Evolutionary conservation across 2,888 invertebrate genomes (phyloP), one percentile per base, ranked within the genome.

Genomic region (Marronus borbonicus): DNA sequence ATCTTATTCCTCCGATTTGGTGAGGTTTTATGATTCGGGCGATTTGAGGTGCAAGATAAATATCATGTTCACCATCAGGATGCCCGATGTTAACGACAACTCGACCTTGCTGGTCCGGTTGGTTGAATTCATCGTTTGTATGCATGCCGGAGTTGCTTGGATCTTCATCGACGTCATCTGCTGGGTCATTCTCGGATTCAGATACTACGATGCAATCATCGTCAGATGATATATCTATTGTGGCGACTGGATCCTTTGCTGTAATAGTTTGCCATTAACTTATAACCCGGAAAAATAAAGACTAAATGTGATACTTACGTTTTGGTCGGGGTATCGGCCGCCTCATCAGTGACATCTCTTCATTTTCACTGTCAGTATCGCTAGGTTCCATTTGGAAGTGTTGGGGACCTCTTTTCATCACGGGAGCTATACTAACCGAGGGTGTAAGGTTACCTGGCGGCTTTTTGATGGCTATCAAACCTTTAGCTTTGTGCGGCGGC

Each of bases 61-160:
- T 94, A 85, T 98, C 98, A 17, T 94, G 93, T 86, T 98, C 98
- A 76, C 93, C 94, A 78, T 95, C 94, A 0, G 97, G 95, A 88
- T 98, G 98, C 7, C 97, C 98, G 31, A 98, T 94, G 88, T 98
- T 98, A 72, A 98, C 95, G 80, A 97, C 90, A 14, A 98, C 98
- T 28, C 97, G 91, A 0, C 98, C 98, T 86, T 96, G 93, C 81
- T 96, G 96, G 88, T 98, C 98, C 0, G 96, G 96, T 82, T 94
- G 90, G 89, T 98, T 98, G 86, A 96, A 95, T 5, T 94, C 90
- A 88, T 98, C 98, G 86, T 98, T 97, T 4, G 97, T 97, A 87
- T 98, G 98, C 89, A 96, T 93, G 62, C 92, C 98, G 82, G 97
- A 97, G 88, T 97, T 98, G 81, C 94, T 93, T 1, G 96, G 94